phyloP scores from a whole-genome alignment of 92 coral and sea anemone genomes.

The Galaxea fascicularis region DNA sequence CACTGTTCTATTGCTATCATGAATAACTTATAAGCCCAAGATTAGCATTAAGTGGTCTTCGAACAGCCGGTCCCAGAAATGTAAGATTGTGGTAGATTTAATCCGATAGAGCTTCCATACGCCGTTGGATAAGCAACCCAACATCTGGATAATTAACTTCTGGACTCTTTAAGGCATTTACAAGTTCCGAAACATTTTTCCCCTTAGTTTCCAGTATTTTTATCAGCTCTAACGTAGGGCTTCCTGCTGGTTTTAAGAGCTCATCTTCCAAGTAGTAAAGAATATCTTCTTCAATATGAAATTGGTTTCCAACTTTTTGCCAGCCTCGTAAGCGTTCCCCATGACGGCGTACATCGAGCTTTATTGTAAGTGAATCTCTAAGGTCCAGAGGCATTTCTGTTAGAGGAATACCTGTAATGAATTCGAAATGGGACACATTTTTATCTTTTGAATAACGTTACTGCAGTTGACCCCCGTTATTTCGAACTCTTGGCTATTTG shows the following conservation, averaged over 20 bases:
- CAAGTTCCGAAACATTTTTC: not conserved
- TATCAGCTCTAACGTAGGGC: constrained; percentile 6
- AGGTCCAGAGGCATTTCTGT: constrained; percentile 5
- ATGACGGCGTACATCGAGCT: not conserved
- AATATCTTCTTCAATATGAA: not conserved
- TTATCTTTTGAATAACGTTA: too few relatives aligned
- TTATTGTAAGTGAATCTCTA: not conserved
- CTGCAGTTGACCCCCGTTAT: too few relatives aligned
- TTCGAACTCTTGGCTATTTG: too few relatives aligned
- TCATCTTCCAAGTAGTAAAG: not conserved
- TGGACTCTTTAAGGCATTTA: not conserved
- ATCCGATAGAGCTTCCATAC: not conserved
- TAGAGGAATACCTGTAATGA: constrained; percentile 7
- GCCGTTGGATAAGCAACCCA: not conserved
- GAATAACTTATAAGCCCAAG: too few relatives aligned
- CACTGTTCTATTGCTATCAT: too few relatives aligned
- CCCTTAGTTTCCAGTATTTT: not conserved
- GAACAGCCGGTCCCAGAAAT: not conserved
- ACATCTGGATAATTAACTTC: not conserved
- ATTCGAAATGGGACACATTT: not conserved
- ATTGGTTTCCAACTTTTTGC: constrained; percentile 7
- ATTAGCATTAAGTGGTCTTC: too few relatives aligned
- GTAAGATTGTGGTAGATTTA: not conserved
- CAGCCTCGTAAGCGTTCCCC: constrained; percentile 29
- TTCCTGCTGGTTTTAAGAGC: not conserved